Percentiles rank a stretch among this genome's conserved stretches.
Evolutionary conservation across 1,140 invertebrate genomes (phyloP).

Genomic region (Temnothorax longispinosus): DNA sequence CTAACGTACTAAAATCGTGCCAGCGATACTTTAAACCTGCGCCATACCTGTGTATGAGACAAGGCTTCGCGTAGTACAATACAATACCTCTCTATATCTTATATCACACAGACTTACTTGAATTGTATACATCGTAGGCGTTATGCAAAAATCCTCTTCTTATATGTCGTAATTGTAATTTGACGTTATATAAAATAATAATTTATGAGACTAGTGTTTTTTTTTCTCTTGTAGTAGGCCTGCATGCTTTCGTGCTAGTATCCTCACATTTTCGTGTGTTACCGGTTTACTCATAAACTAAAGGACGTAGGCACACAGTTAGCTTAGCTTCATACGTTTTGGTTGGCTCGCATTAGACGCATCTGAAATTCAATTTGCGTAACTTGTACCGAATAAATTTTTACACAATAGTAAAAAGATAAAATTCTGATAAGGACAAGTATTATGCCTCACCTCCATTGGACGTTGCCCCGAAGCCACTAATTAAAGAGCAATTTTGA

Average conservation of each 20-base stretch:
- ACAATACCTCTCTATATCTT: constrained; percentile 75
- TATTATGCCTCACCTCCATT: constrained; percentile 80
- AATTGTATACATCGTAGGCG: constrained; percentile 78
- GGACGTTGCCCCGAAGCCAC: constrained; percentile 79
- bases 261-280: constrained; percentile 64
- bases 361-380: constrained; percentile 74
- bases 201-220: constrained; percentile 82
- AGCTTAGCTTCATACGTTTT: constrained; percentile 85
- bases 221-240: constrained; percentile 78
- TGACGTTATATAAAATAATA: constrained; percentile 81
- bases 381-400: neutral
- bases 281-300: constrained; percentile 72
- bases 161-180: constrained; percentile 49
- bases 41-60: constrained; percentile 66
- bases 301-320: constrained; percentile 83
- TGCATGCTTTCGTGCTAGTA: constrained; percentile 75
- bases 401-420: neutral
- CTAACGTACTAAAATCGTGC: constrained; percentile 74
- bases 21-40: constrained; percentile 67
- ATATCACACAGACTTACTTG: constrained; percentile 82
- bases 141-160: constrained; percentile 79
- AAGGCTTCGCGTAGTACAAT: constrained; percentile 69
- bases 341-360: constrained; percentile 80
- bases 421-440: neutral
- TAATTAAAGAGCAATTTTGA: constrained; percentile 83